Base-by-base conservation (phyloP, 2,113 vertebrate species). In the Eleginops maclovinus region DNA sequence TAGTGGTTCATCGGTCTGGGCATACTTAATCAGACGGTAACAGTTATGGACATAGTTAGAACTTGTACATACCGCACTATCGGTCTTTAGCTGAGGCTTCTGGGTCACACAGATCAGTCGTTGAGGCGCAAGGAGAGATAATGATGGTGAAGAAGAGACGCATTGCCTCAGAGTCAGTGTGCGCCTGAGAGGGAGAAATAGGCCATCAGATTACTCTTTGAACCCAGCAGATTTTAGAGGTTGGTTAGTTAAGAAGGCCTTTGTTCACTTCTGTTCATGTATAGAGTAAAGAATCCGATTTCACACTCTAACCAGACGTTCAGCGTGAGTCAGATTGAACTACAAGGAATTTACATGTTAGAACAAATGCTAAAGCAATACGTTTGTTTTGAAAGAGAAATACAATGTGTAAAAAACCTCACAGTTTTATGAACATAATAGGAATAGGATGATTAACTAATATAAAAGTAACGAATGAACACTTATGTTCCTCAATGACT, bases 81-180 rank as follows among this genome's bases (percentile, higher is more conserved):
- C 64, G 61, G 87, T 72, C 72, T 72, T 24, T 49, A 77, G 84
- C 70, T 19, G 51, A 74, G 61, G 22, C 50, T 91, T 87, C 89
- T 93, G 86, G 90, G 91, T 92, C 90, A 92, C 83, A 77, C 82
- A 88, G 79, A 88, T 92, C 76, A 85, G 73, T 81, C 86, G 69
- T 3, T 10, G 62, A 71, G 69, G 46, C 60, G 26, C 58, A 19
- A 81, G 2, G 60, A 62, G 59, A 84, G 55, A 41, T 75, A 70
- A 69, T 72, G 64, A 82, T 72, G 64, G 46, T 17, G 36, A 53
- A 36, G 73, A 85, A 66, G 54, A 65, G 67, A 49, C 55, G 73
- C 74, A 72, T 43, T 0, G 47, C 71, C 71, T 51, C 55, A 77
- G 73, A 36, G 31, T 36, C 31, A 8, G 31, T 49, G 24, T 67